Conservation (phyloP, 2,888 invertebrate genomes). For the Hybos culiciformis region DNA sequence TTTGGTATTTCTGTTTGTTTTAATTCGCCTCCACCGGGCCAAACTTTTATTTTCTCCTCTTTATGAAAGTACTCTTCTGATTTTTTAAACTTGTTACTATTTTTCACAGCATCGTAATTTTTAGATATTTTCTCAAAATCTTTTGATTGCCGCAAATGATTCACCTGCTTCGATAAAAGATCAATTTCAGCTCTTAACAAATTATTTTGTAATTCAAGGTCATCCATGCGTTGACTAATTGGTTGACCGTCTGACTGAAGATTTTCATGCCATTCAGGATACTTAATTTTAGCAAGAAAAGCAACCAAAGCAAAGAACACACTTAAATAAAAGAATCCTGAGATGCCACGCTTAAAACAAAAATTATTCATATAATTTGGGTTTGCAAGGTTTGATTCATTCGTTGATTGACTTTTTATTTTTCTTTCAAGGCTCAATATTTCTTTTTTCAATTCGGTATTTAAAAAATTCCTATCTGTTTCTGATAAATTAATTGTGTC, state of each 20-base stretch:
- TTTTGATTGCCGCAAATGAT: conserved; percentile 20
- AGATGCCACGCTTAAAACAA: no score
- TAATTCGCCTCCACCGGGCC: conserved; percentile 23
- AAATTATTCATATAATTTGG: not conserved
- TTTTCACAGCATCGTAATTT: not conserved
- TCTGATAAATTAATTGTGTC: not conserved
- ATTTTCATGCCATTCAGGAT: conserved; percentile 23
- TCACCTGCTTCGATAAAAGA: conserved; percentile 27
- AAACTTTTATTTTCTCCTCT: conserved; percentile 22
- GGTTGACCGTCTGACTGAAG: conserved; percentile 13
- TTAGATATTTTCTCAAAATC: conserved; percentile 11
- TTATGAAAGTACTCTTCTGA: conserved; percentile 6
- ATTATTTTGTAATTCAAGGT: conserved; percentile 29
- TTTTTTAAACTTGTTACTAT: conserved; percentile 10
- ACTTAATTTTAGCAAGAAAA: conserved; percentile 23
- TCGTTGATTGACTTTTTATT: not conserved
- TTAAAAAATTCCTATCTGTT: not conserved
- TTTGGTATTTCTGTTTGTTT: conserved; percentile 21
- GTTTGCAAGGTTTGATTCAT: not conserved
- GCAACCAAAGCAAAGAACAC: conserved; percentile 22
- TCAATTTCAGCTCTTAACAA: conserved; percentile 32
- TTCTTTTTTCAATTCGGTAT: not conserved
- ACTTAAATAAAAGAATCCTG: conserved; percentile 24
- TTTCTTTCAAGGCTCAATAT: not conserved
- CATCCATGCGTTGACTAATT: conserved; percentile 18